These are phyloP conservation scores for Semotilus atromaculatus DNA, from an alignment of 2,797 vertebrate species.

Conservation along the genomic window DNA sequence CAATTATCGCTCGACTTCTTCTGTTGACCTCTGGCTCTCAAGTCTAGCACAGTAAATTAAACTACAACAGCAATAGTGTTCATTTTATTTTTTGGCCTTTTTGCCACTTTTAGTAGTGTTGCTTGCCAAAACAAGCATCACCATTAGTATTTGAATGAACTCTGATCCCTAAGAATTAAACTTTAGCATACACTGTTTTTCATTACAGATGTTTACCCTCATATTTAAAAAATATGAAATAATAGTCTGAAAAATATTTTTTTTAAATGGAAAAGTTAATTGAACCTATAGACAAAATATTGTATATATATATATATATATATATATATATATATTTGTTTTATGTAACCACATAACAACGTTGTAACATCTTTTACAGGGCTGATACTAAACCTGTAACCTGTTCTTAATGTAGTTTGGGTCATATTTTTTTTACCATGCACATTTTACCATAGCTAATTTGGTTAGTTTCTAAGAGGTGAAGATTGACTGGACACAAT, in stretches of 20 bases:
- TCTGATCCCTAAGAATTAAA: neutral
- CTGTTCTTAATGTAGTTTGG: neutral
- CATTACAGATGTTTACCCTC: neutral
- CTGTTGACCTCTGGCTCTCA: slow-evolving; percentile 34
- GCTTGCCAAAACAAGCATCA: slow-evolving; percentile 18
- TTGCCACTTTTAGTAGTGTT: slow-evolving; percentile 15
- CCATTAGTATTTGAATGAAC: neutral
- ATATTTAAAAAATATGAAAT: no score
- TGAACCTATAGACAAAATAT: neutral
- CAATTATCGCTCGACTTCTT: slow-evolving; percentile 36
- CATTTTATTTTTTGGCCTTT: slow-evolving; percentile 1
- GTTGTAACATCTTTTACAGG: neutral
- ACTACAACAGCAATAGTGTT: slow-evolving; percentile 6
- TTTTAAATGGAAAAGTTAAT: neutral
- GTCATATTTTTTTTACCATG: neutral
- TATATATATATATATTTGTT: no score
- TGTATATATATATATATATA: no score
- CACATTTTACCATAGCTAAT: neutral
- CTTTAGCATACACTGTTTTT: neutral
- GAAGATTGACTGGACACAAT: neutral
- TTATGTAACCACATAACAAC: no score
- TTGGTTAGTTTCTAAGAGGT: neutral
- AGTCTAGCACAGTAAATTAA: slow-evolving; percentile 40
- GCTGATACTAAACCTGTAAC: neutral
- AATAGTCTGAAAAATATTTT: neutral